A percentile compares a stretch with the other conserved stretches of the same genome.
Evolutionary conservation across 1,140 invertebrate species (phyloP).

Genomic region (Neotoxoptera formosana): DNA sequence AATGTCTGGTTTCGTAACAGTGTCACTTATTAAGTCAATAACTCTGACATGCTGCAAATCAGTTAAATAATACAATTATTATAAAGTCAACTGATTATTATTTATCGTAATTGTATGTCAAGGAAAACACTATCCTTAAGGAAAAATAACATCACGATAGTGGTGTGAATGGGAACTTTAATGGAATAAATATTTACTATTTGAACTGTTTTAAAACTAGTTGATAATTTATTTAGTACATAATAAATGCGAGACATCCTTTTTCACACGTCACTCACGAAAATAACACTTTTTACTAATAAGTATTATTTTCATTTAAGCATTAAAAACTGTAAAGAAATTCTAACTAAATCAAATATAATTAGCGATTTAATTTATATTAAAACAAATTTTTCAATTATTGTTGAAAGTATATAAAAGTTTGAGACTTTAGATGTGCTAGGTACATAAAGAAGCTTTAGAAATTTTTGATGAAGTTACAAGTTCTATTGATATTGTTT

Average conservation of each 20-base stretch:
- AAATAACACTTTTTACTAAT: not conserved
- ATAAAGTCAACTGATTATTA: not conserved
- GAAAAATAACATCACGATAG: not conserved
- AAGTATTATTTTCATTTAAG: too few relatives aligned
- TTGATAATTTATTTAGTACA: not conserved
- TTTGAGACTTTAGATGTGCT: too few relatives aligned
- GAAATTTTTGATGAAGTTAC: too few relatives aligned
- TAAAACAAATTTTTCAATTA: too few relatives aligned
- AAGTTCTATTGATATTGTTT: too few relatives aligned
- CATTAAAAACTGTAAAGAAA: too few relatives aligned
- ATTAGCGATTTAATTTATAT: too few relatives aligned
- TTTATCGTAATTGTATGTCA: not conserved
- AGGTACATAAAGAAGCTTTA: too few relatives aligned
- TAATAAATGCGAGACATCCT: not conserved
- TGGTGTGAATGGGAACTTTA: not conserved
- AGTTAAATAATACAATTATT: not conserved
- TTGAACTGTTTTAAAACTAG: not conserved
- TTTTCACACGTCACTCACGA: not conserved
- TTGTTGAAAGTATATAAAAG: too few relatives aligned
- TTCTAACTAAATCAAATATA: too few relatives aligned
- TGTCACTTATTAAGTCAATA: conserved; percentile 78
- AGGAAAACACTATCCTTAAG: not conserved
- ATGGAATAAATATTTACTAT: not conserved
- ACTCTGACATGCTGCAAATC: conserved; percentile 60
- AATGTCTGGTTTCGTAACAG: conserved; percentile 76